Percentiles rank a stretch among this genome's conserved stretches.
phyloP scores from a whole-genome alignment of 2,888 invertebrate species.

The Cataglyphis albicans region DNA sequence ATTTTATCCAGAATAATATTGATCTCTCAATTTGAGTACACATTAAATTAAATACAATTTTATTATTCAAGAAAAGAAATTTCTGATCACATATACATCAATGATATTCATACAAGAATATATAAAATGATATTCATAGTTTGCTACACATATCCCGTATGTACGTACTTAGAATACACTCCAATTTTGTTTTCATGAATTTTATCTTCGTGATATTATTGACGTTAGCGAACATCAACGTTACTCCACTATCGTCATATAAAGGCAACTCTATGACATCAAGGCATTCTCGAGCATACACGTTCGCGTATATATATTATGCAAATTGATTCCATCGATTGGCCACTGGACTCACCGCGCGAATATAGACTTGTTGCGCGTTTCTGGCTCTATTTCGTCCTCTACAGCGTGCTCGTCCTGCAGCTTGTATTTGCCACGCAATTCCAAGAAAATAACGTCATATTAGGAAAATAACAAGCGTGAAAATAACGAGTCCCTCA shows the following conservation, averaged over 20 bases:
- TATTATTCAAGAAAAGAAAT: background rate
- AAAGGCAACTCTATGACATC: conserved; percentile 55
- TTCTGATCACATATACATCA: background rate
- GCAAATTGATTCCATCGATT: conserved; percentile 79
- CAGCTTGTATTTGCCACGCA: conserved; percentile 53
- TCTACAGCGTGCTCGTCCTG: conserved; percentile 32
- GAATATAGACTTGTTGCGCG: conserved; percentile 64
- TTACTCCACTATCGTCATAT: conserved; percentile 48
- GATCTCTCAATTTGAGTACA: background rate
- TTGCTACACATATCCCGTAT: background rate
- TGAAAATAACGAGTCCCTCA: conserved; percentile 30
- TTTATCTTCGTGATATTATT: conserved; percentile 53
- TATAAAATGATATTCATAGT: background rate
- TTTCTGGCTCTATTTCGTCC: conserved; percentile 59
- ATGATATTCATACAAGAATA: background rate
- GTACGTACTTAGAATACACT: background rate
- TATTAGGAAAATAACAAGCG: conserved; percentile 30
- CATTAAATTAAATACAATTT: background rate
- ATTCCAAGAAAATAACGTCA: conserved; percentile 64
- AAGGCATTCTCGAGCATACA: conserved; percentile 66
- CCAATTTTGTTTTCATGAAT: background rate
- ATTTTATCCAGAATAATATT: conserved; percentile 5
- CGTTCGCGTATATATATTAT: conserved; percentile 76
- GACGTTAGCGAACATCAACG: conserved; percentile 32
- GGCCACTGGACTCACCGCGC: conserved; percentile 53